These are phyloP conservation scores for Aporrectodea caliginosa DNA, from an alignment of 1,140 invertebrate genomes.

Conservation along the genomic window DNA sequence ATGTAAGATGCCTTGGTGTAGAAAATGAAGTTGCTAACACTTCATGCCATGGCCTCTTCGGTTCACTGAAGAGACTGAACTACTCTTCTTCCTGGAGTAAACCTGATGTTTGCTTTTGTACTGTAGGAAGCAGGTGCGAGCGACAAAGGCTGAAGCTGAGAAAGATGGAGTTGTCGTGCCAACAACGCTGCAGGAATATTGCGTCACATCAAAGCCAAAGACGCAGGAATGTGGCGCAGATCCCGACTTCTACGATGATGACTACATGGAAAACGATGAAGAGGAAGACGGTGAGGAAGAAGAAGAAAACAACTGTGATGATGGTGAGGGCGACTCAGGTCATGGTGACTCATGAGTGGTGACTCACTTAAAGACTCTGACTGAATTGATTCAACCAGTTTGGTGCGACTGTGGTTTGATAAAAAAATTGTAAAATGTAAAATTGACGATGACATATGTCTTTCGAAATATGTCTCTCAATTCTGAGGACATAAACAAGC, in stretches of 20 bases:
- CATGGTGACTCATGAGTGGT: neutral
- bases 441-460: neutral
- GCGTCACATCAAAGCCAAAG: conserved; percentile 48
- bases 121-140: conserved; percentile 89
- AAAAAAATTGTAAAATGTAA: conserved; percentile 1
- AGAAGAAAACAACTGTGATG: conserved; percentile 10
- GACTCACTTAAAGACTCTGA: neutral
- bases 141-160: conserved; percentile 88
- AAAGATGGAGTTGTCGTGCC: conserved; percentile 95
- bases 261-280: conserved; percentile 50
- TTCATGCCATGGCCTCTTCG: no score
- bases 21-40: no score
- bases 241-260: conserved; percentile 54
- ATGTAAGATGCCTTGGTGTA: no score
- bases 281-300: conserved; percentile 46
- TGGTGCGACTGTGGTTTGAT: neutral
- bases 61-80: no score
- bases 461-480: neutral
- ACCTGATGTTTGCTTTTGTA: no score
- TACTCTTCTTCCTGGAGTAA: no score
- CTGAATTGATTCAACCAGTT: neutral
- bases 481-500: neutral
- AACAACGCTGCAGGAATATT: conserved; percentile 93
- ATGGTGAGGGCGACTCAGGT: neutral
- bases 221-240: conserved; percentile 42